Evolutionary conservation across 1,140 invertebrate species (phyloP).

Genomic region (Nasonia giraulti): DNA sequence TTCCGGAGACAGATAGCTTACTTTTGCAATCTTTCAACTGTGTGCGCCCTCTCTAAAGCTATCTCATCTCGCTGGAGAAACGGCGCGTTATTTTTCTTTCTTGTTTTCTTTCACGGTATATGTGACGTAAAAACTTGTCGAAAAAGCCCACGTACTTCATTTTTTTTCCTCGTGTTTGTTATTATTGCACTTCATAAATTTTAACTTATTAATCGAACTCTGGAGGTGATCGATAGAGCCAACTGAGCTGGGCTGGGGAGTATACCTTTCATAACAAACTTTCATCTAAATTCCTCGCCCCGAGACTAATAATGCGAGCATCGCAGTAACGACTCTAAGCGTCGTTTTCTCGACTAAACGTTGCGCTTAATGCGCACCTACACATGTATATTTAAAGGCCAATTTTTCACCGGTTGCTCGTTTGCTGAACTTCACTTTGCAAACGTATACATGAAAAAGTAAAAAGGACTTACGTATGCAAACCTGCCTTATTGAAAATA

Average conservation of each 20-base stretch:
- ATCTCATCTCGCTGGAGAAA: neutral
- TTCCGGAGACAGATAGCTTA: neutral
- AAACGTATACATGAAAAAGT: no score
- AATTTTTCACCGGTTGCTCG: no score
- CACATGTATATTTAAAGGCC: no score
- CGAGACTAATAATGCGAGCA: neutral
- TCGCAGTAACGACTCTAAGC: neutral
- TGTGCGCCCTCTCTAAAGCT: neutral
- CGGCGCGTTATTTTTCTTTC: neutral
- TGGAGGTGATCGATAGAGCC: no score
- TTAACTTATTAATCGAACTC: no score
- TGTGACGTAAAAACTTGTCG: neutral
- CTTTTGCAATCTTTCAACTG: conserved; percentile 1
- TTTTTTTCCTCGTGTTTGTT: neutral
- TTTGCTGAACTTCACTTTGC: no score
- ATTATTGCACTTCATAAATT: no score
- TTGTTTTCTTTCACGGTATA: neutral
- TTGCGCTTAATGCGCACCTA: no score
- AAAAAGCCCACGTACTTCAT: neutral
- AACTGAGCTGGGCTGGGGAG: no score
- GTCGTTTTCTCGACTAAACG: neutral
- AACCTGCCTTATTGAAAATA: no score
- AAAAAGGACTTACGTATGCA: no score
- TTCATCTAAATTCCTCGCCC: neutral
- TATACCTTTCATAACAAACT: neutral